Base-by-base conservation (phyloP, 2,797 vertebrate species). In the Coccyzus lansbergi region DNA sequence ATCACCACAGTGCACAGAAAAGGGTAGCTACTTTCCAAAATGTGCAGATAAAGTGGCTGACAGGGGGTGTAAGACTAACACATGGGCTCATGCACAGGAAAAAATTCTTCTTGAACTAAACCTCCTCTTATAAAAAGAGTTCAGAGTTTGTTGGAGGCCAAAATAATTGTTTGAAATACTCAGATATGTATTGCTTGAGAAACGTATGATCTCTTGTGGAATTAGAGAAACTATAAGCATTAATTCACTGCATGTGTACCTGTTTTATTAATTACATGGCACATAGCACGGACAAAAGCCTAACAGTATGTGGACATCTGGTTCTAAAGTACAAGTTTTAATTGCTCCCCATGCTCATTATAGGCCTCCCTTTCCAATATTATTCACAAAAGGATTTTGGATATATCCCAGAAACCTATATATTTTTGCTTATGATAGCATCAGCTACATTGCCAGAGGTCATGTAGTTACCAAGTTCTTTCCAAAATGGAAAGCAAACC, bases 81-180 rank as follows among this genome's bases (percentile, higher is more conserved):
- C 3, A 11, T 7, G 15, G 34, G 6, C 34, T 22, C 40, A 34
- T 0, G 0, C 15, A 46, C 1, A 6, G 3, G 38, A 81, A 85
- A 89, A 83, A 24, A 3, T 44, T 71, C 40, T 86, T 70, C 4
- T 6, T 26, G 40, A 36, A 71, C 52, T 71, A 55, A 48, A 68
- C 42, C 17, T 62, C 12, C 1, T 71, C 68, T 78, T 64, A 56
- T 8, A 75, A n/a, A 53, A 86, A 68, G 8, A 12, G 18, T 19
- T 86, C 77, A 63, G 25, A 88, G 28, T 29, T 60, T 40, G 36
- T 53, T 19, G 70, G 62, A 83, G 17, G 18, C 29, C 49, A 64
- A 78, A 67, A 44, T n/a, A 82, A 40, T 42, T 71, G 9, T 40
- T 34, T 78, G 16, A 68, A 90, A 42, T 83, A 70, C 31, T 83